Evolutionary conservation across 2,113 vertebrate genomes (phyloP), one percentile per base, ranked within the genome.

Genomic region (Capreolus pygargus): DNA sequence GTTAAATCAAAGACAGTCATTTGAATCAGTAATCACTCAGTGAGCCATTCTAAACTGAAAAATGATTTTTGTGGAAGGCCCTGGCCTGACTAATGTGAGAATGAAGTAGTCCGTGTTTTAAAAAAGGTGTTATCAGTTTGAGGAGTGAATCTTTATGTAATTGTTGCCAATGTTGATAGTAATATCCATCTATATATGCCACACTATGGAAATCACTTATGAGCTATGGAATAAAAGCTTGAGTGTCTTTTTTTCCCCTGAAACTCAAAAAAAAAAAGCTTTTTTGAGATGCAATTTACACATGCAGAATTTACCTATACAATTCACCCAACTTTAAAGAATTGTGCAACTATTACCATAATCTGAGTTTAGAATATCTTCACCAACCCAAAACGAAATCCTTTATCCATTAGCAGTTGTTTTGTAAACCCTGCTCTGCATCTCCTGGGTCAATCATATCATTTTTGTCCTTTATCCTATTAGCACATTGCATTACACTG

Each of bases 1-100:
- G 64, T 96, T 95, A 97, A 91, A 96, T 90, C 85, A 97, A 85
- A 97, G 92, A 96, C 0, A 91, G 91, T 86, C 95, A 91, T 86
- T 91, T 89, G 82, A 96, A 94, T 98, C 88, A 89, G 89, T 94
- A 95, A 96, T 55, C 83, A 91, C 30, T 93, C 85, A 88, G 74
- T 47, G 88, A 96, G 86, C 94, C 88, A 93, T 89, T 91, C 57
- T 60, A 39, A 43, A 76, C 5, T 47, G 57, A 95, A 74, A 92
- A 96, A 83, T 84, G 58, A 94, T 78, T 94, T 92, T 27, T 5
- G 50, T 27, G 7, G 33, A 85, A 96, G 85, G 55, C 36, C 70
- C 8, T 86, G n/a, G 33, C 92, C 19, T 89, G 7, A 82, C n/a
- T 88, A 92, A 94, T 83, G 47, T 86, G 67, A 89, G 60, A 94